Conservation (phyloP, 2,113 vertebrate genomes). For the Xiphophorus hellerii region DNA sequence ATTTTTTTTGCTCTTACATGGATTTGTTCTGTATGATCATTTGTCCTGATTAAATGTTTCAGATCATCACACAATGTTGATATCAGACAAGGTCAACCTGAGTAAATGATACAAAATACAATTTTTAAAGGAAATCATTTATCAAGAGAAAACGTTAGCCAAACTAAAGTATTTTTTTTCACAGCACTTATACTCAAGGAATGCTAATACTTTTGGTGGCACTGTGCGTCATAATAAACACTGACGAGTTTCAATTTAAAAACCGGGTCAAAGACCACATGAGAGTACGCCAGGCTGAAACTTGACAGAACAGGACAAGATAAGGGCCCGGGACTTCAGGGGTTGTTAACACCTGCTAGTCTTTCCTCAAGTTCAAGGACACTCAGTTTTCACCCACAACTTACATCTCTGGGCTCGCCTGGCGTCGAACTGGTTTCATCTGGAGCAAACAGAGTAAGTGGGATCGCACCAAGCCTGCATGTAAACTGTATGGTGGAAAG, state of each 20-base stretch:
- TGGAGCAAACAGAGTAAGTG: conserved; percentile 38
- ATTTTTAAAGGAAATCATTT: neutral
- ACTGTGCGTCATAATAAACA: conserved; percentile 15
- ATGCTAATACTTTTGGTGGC: neutral
- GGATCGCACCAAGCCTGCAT: conserved; percentile 9
- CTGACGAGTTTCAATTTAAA: neutral
- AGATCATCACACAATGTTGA: neutral
- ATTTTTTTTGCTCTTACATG: neutral
- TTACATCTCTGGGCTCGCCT: neutral
- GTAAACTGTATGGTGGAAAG: conserved; percentile 27
- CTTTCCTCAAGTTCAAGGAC: conserved; percentile 73
- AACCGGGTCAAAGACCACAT: neutral
- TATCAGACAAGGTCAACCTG: neutral
- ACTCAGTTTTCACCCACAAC: conserved; percentile 8
- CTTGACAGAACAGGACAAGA: conserved; percentile 66
- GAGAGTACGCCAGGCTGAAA: conserved; percentile 41
- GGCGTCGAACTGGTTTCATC: conserved; percentile 60
- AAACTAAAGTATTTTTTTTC: neutral
- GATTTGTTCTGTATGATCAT: neutral
- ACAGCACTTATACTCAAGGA: neutral
- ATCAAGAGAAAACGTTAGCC: neutral
- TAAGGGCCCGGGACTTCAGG: conserved; percentile 33
- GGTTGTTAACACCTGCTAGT: conserved; percentile 65
- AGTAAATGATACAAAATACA: neutral
- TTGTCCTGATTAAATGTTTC: neutral